Conservation (phyloP, 1,140 invertebrate genomes). For the Centruroides sculpturatus region DNA sequence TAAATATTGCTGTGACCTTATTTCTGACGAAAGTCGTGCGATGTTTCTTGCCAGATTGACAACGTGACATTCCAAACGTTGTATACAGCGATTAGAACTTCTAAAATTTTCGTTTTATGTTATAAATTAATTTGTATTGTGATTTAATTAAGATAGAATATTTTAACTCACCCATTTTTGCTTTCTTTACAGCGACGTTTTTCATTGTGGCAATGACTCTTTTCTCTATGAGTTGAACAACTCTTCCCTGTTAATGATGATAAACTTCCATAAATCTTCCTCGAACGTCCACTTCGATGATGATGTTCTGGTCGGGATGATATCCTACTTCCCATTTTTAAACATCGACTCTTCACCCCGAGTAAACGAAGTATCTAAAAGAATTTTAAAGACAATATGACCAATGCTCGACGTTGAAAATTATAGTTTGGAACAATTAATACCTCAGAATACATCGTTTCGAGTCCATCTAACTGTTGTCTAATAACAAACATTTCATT, state of each 20-base stretch:
- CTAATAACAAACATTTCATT: conserved; percentile 56
- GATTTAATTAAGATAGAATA: too few species aligned
- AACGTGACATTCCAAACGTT: conserved; percentile 78
- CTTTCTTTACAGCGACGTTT: too few species aligned
- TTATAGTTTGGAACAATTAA: too few species aligned
- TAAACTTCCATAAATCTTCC: conserved; percentile 51
- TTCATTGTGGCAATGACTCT: background rate
- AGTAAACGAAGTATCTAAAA: conserved; percentile 58
- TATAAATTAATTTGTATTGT: too few species aligned
- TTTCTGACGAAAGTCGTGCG: conserved; percentile 79
- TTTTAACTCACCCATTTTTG: too few species aligned
- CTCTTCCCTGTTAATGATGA: conserved; percentile 42
- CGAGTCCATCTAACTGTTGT: conserved; percentile 66
- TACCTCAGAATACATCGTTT: conserved; percentile 72
- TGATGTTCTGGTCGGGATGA: too few species aligned
- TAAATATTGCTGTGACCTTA: conserved; percentile 76
- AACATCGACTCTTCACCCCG: conserved; percentile 34
- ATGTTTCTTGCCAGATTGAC: conserved; percentile 79
- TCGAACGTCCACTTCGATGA: conserved; percentile 15
- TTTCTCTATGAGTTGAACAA: conserved; percentile 9
- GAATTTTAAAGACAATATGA: too few species aligned
- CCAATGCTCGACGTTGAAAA: too few species aligned
- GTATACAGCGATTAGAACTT: conserved; percentile 42
- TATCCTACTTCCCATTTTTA: too few species aligned
- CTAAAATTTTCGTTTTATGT: too few species aligned